Conservation (phyloP, 2,113 vertebrate genomes). For the Urocolius indicus region DNA sequence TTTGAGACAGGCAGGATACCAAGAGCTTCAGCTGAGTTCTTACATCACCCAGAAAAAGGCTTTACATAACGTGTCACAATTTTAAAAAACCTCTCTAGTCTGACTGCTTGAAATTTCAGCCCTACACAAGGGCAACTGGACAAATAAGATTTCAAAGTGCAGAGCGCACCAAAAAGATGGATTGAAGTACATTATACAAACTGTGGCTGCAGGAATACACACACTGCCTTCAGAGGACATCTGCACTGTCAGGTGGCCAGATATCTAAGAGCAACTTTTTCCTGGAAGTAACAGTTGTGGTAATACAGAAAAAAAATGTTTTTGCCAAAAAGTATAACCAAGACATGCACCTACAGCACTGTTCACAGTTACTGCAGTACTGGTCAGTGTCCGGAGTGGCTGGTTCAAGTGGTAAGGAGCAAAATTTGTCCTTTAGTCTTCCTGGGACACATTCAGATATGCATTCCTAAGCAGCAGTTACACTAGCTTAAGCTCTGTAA, state of each 20-base stretch:
- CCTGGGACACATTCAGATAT: neutral
- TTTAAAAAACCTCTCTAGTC: neutral
- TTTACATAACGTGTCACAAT: neutral
- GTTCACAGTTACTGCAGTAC: neutral
- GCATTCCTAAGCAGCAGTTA: neutral
- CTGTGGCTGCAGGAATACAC: neutral
- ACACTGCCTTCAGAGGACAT: neutral
- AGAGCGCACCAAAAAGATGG: fast-evolving
- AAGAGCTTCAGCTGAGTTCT: neutral
- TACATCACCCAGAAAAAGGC: neutral
- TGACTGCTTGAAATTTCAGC: neutral
- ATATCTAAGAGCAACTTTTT: slow-evolving; percentile 8
- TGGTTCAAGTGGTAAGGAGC: neutral
- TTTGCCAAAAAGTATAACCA: neutral
- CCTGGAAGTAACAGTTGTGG: slow-evolving; percentile 14
- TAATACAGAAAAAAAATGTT: neutral
- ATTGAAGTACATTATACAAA: neutral
- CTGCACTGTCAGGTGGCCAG: slow-evolving; percentile 5
- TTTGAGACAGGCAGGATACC: neutral
- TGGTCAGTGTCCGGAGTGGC: neutral
- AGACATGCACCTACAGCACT: neutral
- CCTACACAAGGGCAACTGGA: neutral
- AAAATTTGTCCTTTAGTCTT: neutral
- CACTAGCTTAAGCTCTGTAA: neutral
- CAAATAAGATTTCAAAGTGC: neutral